Conservation (phyloP, 2,797 vertebrate species). For the Naso thynnoides region DNA sequence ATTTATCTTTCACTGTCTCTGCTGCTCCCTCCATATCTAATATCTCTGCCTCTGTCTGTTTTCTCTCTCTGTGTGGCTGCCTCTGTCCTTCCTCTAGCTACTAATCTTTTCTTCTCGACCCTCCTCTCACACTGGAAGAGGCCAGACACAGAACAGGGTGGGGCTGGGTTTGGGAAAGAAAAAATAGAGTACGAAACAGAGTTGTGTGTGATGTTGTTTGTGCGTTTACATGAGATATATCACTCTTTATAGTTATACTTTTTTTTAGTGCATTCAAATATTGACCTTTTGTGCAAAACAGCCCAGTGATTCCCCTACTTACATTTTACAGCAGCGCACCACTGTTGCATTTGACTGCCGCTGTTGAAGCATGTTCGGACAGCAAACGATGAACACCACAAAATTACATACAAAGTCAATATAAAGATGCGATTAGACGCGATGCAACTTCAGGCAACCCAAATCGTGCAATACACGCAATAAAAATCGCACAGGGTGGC, state of each 20-base stretch:
- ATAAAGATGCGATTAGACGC: no score
- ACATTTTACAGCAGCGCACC: no score
- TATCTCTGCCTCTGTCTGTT: constrained; percentile 19
- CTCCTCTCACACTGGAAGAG: not conserved
- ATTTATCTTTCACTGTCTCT: constrained; percentile 35
- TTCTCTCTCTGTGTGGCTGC: constrained; percentile 18
- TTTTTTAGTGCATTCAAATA: not conserved
- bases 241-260: not conserved
- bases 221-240: not conserved
- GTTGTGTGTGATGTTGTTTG: constrained; percentile 23
- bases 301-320: no score
- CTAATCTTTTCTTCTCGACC: not conserved
- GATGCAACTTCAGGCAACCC: no score
- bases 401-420: no score
- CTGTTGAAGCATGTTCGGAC: no score
- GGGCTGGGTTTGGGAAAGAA: constrained; percentile 12
- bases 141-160: constrained; percentile 36
- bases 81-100: constrained; percentile 11
- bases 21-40: constrained; percentile 21
- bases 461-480: no score
- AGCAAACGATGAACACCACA: no score
- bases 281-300: no score
- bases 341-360: no score
- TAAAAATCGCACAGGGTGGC: no score
- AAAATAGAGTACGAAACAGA: constrained; percentile 10